Evolutionary conservation across 2,113 vertebrate species (phyloP).

Genomic region (Cariama cristata): DNA sequence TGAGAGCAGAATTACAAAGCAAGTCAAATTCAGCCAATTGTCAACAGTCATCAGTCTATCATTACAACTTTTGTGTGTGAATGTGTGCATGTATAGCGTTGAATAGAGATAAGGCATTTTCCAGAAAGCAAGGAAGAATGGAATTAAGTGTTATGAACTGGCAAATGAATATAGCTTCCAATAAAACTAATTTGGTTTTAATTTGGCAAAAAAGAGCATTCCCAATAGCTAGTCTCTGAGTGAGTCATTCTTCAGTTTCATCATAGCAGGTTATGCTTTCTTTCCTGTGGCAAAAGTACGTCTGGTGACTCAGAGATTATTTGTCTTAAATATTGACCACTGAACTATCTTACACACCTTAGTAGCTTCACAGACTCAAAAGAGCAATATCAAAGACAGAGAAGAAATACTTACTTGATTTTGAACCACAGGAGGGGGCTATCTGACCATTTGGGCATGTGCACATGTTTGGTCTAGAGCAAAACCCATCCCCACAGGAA

Average conservation of each 20-base stretch:
- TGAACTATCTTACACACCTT: background rate
- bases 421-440: slow-evolving; percentile 93
- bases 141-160: background rate
- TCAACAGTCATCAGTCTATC: background rate
- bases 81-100: background rate
- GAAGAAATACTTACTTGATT: slow-evolving; percentile 87
- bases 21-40: background rate
- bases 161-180: background rate
- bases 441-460: slow-evolving; percentile 96
- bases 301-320: slow-evolving; percentile 28
- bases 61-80: background rate
- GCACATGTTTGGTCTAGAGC: slow-evolving; percentile 99
- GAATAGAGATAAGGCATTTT: background rate
- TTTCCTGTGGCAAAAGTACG: slow-evolving; percentile 6
- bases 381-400: background rate
- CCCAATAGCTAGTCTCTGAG: slow-evolving; percentile 7
- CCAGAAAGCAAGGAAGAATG: background rate
- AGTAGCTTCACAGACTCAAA: background rate
- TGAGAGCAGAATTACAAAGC: background rate
- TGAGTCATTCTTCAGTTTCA: slow-evolving; percentile 21
- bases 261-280: background rate
- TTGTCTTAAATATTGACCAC: slow-evolving; percentile 6
- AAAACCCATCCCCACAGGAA: slow-evolving; percentile 98
- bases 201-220: background rate
- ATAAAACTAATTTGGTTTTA: background rate